Conservation (phyloP, 2,797 vertebrate genomes). For the Rachycentron canadum region DNA sequence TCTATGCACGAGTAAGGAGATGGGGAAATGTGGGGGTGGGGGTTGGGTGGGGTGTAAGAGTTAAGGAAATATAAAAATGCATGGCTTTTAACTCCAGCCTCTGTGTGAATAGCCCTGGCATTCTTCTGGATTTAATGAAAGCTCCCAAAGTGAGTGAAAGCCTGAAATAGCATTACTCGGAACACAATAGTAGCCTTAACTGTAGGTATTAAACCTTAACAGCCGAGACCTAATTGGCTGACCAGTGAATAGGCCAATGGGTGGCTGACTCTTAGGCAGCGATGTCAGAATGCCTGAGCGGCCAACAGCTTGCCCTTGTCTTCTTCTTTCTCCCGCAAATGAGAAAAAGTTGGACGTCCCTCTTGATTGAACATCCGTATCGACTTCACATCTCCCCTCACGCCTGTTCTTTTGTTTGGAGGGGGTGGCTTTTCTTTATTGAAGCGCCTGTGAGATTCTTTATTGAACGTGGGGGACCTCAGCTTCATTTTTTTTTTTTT, state of each 20-base stretch:
- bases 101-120: constrained; percentile 79
- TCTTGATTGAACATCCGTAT: constrained; percentile 78
- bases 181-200: constrained; percentile 84
- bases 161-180: constrained; percentile 82
- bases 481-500: constrained; percentile 11
- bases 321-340: constrained; percentile 71
- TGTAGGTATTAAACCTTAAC: constrained; percentile 86
- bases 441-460: constrained; percentile 38
- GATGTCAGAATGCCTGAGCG: constrained; percentile 75
- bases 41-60: constrained; percentile 39
- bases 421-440: constrained; percentile 46
- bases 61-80: constrained; percentile 74
- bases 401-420: constrained; percentile 71
- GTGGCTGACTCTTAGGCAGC: constrained; percentile 68
- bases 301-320: constrained; percentile 69
- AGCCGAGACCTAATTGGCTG: constrained; percentile 83
- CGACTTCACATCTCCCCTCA: constrained; percentile 63
- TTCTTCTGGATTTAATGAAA: constrained; percentile 87
- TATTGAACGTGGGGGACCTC: constrained; percentile 17
- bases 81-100: constrained; percentile 73
- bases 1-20: constrained; percentile 61
- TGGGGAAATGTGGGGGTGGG: constrained; percentile 26
- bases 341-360: constrained; percentile 70
- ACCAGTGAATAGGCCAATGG: constrained; percentile 77
- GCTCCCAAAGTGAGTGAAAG: constrained; percentile 79